Evolutionary conservation across 2,797 vertebrate genomes (phyloP), one percentile per base, ranked within the genome.

Genomic region (Picus viridis): DNA sequence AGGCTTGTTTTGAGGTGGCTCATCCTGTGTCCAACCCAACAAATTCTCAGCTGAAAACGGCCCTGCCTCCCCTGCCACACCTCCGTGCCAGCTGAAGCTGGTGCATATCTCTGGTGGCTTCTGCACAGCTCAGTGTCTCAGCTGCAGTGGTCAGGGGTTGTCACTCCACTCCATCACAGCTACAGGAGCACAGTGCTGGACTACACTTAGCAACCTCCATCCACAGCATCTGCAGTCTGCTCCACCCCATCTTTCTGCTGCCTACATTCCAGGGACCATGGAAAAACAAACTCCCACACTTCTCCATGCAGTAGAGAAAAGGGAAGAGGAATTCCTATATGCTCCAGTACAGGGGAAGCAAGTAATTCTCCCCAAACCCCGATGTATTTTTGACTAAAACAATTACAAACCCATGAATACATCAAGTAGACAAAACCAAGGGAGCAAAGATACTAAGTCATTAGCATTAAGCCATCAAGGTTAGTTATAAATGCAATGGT

Each of bases 211-310:
- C 86, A 58, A 54, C 7, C 79, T 71, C 83, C 76, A 70, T 69
- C 85, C 80, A 10, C 16, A 16, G 74, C 74, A 95, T 96, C 95
- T 82, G 94, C 92, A 94, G 53, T 11, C 54, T 47, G 94, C 92
- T 95, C 96, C 95, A 94, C 95, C 96, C 93, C 93, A 75, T 95
- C 86, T 70, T 68, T 76, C 84, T 79, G 78, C 92, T 95, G 86
- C 89, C 86, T 88, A 71, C 89, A 70, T 76, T 62, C 89, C 82
- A 45, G 85, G 75, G 80, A 89, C 70, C 90, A 88, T 76, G 76
- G 49, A 30, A 88, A 70, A 85, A 95, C 88, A 86, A 92, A 82
- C 86, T 89, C 92, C 91, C 81, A 88, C 91, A n/a, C 68, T 32
- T 51, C 36, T 36, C 36, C 30, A 19, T 0, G n/a, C n/a, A 65